Evolutionary conservation across 2,113 vertebrate species (phyloP).

Genomic region (Nycticorax nycticorax): DNA sequence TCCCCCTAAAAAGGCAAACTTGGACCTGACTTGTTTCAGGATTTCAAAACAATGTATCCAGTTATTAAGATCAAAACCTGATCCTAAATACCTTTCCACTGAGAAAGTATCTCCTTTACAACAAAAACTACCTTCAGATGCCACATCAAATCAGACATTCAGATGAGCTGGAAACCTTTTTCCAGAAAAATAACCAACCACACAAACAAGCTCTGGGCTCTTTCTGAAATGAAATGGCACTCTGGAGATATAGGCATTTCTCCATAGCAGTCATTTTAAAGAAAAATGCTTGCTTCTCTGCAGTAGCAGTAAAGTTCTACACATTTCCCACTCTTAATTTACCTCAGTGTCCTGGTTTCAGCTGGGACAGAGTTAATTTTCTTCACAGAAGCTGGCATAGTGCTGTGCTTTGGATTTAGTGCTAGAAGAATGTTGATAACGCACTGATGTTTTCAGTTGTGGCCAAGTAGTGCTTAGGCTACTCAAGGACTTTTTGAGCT

Average conservation of each 20-base stretch:
- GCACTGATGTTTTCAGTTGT: too few species aligned
- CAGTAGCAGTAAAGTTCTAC: neutral
- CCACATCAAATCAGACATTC: neutral
- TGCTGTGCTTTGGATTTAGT: too few species aligned
- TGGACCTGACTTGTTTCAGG: neutral
- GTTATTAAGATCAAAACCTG: neutral
- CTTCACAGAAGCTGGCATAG: too few species aligned
- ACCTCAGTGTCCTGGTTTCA: too few species aligned
- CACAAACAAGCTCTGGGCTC: neutral
- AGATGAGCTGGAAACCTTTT: neutral
- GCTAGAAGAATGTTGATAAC: too few species aligned
- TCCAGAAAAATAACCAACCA: neutral
- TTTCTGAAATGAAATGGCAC: neutral
- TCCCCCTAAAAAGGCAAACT: neutral
- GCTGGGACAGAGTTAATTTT: too few species aligned
- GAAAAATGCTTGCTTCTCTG: neutral
- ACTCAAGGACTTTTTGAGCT: too few species aligned
- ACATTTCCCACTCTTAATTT: neutral
- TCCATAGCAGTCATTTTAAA: neutral
- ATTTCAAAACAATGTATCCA: neutral
- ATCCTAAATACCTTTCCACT: neutral
- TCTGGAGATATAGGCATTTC: neutral
- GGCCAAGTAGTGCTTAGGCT: too few species aligned
- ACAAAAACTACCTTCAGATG: neutral
- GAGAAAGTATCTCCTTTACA: neutral